phyloP scores from a whole-genome alignment of 2,113 vertebrate species.

The Catharus bicknelli region DNA sequence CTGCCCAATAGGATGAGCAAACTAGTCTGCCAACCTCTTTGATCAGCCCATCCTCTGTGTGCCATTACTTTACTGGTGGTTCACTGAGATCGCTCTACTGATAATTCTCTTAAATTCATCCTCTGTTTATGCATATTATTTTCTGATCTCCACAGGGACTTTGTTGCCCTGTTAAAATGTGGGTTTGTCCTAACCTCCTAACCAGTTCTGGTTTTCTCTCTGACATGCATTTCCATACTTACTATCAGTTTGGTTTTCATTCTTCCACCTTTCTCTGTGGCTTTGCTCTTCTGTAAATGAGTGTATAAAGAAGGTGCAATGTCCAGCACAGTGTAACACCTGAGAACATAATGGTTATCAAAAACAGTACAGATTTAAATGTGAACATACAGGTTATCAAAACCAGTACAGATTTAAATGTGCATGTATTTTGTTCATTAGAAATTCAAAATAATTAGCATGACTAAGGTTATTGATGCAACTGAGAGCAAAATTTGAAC shows the following conservation, averaged over 20 bases:
- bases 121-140: not conserved
- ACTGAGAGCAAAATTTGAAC: not conserved
- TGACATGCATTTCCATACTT: not conserved
- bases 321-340: not conserved
- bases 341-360: not conserved
- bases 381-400: not conserved
- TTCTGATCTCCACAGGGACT: not conserved
- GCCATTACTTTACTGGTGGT: not conserved
- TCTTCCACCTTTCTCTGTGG: constrained; percentile 28
- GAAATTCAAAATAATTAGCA: not conserved
- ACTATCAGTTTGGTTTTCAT: not conserved
- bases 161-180: not conserved
- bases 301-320: not conserved
- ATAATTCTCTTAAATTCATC: not conserved
- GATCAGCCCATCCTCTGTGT: not conserved
- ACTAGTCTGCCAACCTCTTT: not conserved
- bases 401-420: not conserved
- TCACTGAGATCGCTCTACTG: not conserved
- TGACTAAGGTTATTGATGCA: not conserved
- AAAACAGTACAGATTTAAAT: not conserved
- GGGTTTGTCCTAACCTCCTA: not conserved
- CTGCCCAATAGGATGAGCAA: not conserved
- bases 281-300: not conserved
- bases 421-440: not conserved
- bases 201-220: not conserved